Evolutionary conservation across 2,797 vertebrate species (phyloP).

Genomic region (Atherinosoma microstoma): DNA sequence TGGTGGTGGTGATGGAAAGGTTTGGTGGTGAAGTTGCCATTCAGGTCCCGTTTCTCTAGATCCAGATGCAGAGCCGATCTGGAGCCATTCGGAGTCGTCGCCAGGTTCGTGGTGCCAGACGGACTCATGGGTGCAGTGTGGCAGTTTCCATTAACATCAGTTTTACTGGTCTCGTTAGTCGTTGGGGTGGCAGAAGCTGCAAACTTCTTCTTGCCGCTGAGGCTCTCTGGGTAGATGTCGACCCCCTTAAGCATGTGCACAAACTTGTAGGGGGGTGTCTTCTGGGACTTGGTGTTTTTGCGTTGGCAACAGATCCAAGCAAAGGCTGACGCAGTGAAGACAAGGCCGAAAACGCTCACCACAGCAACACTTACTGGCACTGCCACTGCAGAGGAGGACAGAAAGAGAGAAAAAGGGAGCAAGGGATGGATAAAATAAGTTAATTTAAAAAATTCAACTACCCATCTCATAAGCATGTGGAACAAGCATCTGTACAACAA

Average conservation of each 20-base stretch:
- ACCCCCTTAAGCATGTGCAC: slow-evolving; percentile 98
- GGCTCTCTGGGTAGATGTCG: slow-evolving; percentile 96
- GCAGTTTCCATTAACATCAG: slow-evolving; percentile 79
- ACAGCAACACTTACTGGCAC: slow-evolving; percentile 93
- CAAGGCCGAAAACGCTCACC: slow-evolving; percentile 94
- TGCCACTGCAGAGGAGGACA: slow-evolving; percentile 83
- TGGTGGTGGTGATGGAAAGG: slow-evolving; percentile 77
- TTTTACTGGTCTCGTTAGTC: slow-evolving; percentile 65
- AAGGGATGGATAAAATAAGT: background rate
- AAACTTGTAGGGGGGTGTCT: slow-evolving; percentile 96
- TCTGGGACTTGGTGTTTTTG: slow-evolving; percentile 93
- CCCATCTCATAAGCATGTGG: background rate
- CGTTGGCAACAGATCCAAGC: slow-evolving; percentile 99
- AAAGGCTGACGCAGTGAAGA: slow-evolving; percentile 95
- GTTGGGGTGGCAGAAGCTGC: slow-evolving; percentile 83
- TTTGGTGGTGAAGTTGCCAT: slow-evolving; percentile 94
- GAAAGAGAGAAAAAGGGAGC: slow-evolving; percentile 25
- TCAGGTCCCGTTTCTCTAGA: slow-evolving; percentile 94
- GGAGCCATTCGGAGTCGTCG: slow-evolving; percentile 77
- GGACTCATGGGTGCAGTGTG: slow-evolving; percentile 51
- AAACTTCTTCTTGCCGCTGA: slow-evolving; percentile 95
- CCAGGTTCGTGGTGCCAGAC: slow-evolving; percentile 65
- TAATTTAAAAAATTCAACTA: background rate
- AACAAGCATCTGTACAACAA: slow-evolving; percentile 9
- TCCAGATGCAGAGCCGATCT: slow-evolving; percentile 92